Evolutionary conservation across 2,113 vertebrate genomes (phyloP).

Genomic region (Petrocephalus zakoni): DNA sequence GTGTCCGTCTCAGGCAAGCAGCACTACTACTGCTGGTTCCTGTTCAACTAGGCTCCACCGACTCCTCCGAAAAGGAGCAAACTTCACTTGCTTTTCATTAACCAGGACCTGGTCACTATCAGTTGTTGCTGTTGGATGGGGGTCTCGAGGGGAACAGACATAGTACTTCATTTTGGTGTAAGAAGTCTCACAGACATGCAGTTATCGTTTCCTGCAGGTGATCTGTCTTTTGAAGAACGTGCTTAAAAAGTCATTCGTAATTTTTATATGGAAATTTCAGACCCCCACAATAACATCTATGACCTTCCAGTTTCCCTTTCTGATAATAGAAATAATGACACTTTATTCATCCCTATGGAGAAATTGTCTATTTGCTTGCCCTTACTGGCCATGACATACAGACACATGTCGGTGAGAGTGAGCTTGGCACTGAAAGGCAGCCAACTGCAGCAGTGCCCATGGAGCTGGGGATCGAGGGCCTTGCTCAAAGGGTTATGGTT

Average conservation of each 20-base stretch:
- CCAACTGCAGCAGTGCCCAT: background rate
- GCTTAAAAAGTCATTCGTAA: background rate
- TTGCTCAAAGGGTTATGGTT: background rate
- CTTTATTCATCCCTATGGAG: background rate
- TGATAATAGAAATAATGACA: background rate
- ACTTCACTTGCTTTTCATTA: background rate
- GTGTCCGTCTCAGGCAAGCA: background rate
- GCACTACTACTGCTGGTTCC: background rate
- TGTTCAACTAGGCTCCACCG: background rate
- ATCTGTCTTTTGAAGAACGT: background rate
- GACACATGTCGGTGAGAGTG: background rate
- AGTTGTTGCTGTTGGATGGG: background rate
- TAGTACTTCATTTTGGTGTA: background rate
- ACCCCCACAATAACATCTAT: background rate
- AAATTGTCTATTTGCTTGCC: background rate
- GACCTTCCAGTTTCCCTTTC: background rate
- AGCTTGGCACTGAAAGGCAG: background rate
- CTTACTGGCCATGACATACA: background rate
- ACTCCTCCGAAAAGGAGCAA: background rate
- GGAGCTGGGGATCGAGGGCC: background rate
- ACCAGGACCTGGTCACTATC: too few species aligned
- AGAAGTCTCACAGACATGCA: background rate
- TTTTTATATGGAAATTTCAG: background rate
- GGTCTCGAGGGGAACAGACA: background rate
- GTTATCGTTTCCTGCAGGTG: background rate